Evolutionary conservation across 2,888 invertebrate species (phyloP).

Genomic region (Chirona hameri): DNA sequence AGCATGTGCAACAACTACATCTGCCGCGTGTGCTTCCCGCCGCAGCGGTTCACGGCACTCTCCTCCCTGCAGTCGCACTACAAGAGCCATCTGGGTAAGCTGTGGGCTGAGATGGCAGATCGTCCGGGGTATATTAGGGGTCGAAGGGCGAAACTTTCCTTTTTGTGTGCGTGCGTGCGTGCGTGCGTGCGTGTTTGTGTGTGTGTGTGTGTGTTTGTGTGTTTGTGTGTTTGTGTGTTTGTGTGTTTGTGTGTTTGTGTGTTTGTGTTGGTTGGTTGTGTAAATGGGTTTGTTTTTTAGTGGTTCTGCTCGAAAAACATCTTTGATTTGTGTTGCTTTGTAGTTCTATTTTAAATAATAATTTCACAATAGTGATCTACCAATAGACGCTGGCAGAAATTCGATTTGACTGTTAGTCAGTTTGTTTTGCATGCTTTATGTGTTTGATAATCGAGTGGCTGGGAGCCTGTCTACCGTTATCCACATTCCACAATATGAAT

Average conservation of each 20-base stretch:
- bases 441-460: too few species aligned
- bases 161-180: background rate
- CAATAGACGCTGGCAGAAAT: background rate
- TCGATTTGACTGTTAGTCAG: background rate
- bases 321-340: too few species aligned
- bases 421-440: too few species aligned
- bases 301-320: too few species aligned
- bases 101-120: background rate
- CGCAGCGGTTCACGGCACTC: slow-evolving; percentile 56
- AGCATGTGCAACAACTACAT: slow-evolving; percentile 47
- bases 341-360: background rate
- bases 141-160: background rate
- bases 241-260: too few species aligned
- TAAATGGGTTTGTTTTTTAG: background rate
- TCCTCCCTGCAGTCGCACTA: slow-evolving; percentile 59
- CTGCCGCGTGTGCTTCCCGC: slow-evolving; percentile 56
- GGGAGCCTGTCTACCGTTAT: too few species aligned
- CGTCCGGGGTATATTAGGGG: too few species aligned
- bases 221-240: background rate
- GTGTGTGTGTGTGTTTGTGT: too few species aligned
- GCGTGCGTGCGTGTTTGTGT: too few species aligned
- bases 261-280: background rate
- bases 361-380: background rate
- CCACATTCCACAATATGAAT: too few species aligned
- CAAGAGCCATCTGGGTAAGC: slow-evolving; percentile 55